phyloP scores from a whole-genome alignment of 2,797 vertebrate species.

The Sebastes reedi region DNA sequence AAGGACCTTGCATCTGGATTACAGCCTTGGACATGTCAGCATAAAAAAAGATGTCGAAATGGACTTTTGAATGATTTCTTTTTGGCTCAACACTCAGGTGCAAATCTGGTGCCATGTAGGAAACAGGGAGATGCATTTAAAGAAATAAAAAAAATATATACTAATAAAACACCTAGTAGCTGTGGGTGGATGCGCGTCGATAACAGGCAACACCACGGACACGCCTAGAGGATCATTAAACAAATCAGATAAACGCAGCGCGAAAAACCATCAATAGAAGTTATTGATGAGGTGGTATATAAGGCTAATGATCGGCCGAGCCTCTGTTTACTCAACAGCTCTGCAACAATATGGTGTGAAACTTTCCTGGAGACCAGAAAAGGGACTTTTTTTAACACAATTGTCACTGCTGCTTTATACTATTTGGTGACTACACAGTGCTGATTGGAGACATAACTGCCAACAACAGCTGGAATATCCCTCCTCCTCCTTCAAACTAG shows the following conservation, averaged over 20 bases:
- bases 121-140: slow-evolving; percentile 18
- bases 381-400: not conserved
- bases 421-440: slow-evolving; percentile 1
- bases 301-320: slow-evolving; percentile 78
- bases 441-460: slow-evolving; percentile 7
- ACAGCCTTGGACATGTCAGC: not conserved
- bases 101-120: not conserved
- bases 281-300: slow-evolving; percentile 84
- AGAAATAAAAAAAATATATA: not conserved
- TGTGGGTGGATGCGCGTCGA: slow-evolving; percentile 35
- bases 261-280: slow-evolving; percentile 83
- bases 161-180: slow-evolving; percentile 17
- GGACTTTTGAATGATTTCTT: not conserved
- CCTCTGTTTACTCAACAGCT: slow-evolving; percentile 69
- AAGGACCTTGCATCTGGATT: slow-evolving; percentile 45
- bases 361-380: slow-evolving; percentile 46
- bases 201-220: slow-evolving; percentile 57
- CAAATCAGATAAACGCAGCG: slow-evolving; percentile 83
- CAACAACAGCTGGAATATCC: slow-evolving; percentile 43
- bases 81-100: not conserved
- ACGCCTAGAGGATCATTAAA: slow-evolving; percentile 81
- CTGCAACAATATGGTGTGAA: slow-evolving; percentile 62
- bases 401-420: slow-evolving; percentile 24
- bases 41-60: not conserved
- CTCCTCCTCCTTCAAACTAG: slow-evolving; percentile 39